phyloP scores from a whole-genome alignment of 2,888 invertebrate species.

The Miltochrista miniata region DNA sequence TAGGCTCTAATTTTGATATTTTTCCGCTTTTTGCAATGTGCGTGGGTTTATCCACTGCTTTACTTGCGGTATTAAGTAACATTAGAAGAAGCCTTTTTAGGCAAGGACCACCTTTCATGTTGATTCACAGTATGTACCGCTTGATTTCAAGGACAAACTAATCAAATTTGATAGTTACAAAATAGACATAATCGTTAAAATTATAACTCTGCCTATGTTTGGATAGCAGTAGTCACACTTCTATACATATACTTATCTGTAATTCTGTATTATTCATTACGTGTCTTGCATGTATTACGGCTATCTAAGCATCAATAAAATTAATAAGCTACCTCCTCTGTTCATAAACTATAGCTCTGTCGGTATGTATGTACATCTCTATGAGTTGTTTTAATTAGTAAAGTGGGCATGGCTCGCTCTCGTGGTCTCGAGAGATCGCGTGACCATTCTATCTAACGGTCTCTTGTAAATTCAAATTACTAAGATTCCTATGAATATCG shows the following conservation, averaged over 20 bases:
- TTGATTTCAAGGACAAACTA: conserved; percentile 3
- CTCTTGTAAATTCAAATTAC: conserved; percentile 52
- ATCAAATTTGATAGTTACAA: not conserved
- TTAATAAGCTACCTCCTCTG: conserved; percentile 10
- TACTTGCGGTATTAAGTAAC: conserved; percentile 39
- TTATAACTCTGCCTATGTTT: not conserved
- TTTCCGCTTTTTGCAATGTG: conserved; percentile 8
- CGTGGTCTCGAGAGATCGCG: conserved; percentile 54
- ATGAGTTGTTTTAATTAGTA: conserved; percentile 60
- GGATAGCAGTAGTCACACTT: too few relatives aligned
- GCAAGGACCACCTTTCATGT: conserved; percentile 43
- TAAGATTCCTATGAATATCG: conserved; percentile 41
- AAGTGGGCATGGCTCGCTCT: conserved; percentile 60
- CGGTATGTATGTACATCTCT: conserved; percentile 9
- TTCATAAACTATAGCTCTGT: conserved; percentile 16
- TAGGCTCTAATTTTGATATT: conserved; percentile 21
- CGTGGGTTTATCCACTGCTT: conserved; percentile 54
- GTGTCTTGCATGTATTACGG: not conserved
- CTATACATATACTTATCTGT: too few relatives aligned
- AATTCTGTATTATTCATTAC: not conserved
- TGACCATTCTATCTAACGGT: conserved; percentile 53
- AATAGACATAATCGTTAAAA: not conserved
- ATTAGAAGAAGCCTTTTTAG: conserved; percentile 48
- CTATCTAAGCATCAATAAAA: conserved; percentile 7
- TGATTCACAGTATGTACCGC: conserved; percentile 1